phyloP scores from a whole-genome alignment of 2,797 vertebrate genomes.

The Onychomys arenicola region DNA sequence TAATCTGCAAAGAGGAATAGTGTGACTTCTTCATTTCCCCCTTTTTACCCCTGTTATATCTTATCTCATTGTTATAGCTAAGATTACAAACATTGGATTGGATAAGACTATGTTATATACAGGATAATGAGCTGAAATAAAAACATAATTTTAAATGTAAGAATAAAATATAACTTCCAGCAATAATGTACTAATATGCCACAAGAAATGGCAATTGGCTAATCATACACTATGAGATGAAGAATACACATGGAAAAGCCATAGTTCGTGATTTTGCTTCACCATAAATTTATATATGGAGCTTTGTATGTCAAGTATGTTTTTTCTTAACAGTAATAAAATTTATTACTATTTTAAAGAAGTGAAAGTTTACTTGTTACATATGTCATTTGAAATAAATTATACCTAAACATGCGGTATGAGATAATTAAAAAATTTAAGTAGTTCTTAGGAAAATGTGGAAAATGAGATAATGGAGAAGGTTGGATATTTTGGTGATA shows the following conservation, averaged over 20 bases:
- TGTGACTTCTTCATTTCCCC: background rate
- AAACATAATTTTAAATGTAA: background rate
- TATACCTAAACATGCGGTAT: background rate
- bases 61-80: background rate
- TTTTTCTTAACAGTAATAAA: background rate
- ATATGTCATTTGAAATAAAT: background rate
- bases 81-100: background rate
- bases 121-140: background rate
- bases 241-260: background rate
- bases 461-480: background rate
- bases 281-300: background rate
- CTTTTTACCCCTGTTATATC: background rate
- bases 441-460: background rate
- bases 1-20: background rate
- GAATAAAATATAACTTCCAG: background rate
- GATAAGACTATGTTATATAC: background rate
- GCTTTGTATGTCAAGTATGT: background rate
- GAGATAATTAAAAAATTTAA: background rate
- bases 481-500: background rate
- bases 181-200: background rate
- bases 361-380: background rate
- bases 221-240: background rate
- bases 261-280: background rate
- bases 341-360: background rate
- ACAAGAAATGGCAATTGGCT: background rate